Conservation (phyloP, 1,140 invertebrate species). For the Solen grandis region DNA sequence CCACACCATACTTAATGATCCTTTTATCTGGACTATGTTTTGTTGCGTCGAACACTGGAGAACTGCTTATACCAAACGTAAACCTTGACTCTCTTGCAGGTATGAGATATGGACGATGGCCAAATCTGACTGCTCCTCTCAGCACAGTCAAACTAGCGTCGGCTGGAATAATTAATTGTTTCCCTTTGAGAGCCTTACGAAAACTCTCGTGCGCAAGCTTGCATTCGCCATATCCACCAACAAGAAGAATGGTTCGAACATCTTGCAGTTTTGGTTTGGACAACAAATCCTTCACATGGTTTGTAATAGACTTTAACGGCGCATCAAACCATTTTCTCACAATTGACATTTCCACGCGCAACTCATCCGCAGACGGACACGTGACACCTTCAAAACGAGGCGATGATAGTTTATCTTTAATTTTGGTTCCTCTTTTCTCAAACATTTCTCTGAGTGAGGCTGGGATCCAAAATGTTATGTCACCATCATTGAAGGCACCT, state of each 20-base stretch:
- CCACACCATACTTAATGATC: too few relatives aligned
- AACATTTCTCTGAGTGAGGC: constrained; percentile 6
- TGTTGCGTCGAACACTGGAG: too few relatives aligned
- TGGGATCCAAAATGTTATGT: constrained; percentile 4
- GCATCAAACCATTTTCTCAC: neutral
- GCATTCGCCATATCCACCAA: constrained; percentile 26
- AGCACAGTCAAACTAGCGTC: too few relatives aligned
- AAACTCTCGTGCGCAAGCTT: too few relatives aligned
- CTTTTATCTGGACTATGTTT: too few relatives aligned
- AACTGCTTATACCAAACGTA: too few relatives aligned
- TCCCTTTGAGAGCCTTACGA: too few relatives aligned
- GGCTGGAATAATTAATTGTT: too few relatives aligned
- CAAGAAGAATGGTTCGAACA: constrained; percentile 8
- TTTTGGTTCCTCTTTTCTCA: neutral
- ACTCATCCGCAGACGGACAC: neutral
- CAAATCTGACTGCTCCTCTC: too few relatives aligned
- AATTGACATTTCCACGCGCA: neutral
- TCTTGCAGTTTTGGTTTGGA: neutral
- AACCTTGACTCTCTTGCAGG: too few relatives aligned
- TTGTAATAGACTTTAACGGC: neutral
- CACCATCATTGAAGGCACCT: neutral
- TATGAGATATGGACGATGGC: too few relatives aligned
- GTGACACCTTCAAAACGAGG: neutral
- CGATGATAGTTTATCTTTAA: neutral
- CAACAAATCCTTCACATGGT: too few relatives aligned